Conservation (phyloP, 1,140 invertebrate genomes). For the Drosophila quadrilineata region DNA sequence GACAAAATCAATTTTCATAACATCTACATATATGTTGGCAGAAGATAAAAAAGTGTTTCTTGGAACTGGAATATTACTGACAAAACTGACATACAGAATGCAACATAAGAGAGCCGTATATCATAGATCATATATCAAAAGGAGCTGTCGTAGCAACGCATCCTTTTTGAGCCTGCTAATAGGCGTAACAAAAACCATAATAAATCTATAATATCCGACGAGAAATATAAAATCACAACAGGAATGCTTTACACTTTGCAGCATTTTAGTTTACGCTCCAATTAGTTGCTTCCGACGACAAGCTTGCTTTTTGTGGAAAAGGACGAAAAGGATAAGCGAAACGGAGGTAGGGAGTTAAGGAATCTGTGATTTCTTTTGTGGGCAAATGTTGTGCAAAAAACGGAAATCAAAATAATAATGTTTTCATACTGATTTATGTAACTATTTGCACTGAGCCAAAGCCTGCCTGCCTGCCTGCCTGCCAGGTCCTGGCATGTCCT, state of each 20-base stretch:
- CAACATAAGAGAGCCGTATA: too few species aligned
- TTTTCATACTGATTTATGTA: constrained; percentile 79
- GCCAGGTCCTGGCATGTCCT: too few species aligned
- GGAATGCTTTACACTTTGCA: constrained; percentile 22
- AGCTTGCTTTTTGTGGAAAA: constrained; percentile 8
- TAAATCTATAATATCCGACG: neutral
- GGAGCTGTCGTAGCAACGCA: too few species aligned
- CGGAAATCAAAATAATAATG: constrained; percentile 79
- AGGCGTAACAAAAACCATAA: neutral
- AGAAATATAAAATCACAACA: constrained; percentile 10
- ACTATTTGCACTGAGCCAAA: constrained; percentile 70
- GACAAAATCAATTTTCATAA: too few species aligned
- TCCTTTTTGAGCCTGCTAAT: too few species aligned
- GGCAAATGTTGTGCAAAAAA: constrained; percentile 46
- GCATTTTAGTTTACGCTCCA: constrained; percentile 68
- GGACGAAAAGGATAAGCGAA: neutral
- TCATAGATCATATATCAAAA: too few species aligned
- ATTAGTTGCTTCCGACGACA: constrained; percentile 67
- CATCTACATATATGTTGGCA: too few species aligned
- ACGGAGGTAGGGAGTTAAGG: neutral
- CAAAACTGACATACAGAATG: too few species aligned
- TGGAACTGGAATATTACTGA: too few species aligned
- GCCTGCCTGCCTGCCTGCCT: too few species aligned
- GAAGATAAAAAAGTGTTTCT: too few species aligned
- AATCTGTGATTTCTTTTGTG: constrained; percentile 53